Base-by-base conservation (phyloP, 1,140 invertebrate genomes). In the Pseudomyrmex dendroicus region DNA sequence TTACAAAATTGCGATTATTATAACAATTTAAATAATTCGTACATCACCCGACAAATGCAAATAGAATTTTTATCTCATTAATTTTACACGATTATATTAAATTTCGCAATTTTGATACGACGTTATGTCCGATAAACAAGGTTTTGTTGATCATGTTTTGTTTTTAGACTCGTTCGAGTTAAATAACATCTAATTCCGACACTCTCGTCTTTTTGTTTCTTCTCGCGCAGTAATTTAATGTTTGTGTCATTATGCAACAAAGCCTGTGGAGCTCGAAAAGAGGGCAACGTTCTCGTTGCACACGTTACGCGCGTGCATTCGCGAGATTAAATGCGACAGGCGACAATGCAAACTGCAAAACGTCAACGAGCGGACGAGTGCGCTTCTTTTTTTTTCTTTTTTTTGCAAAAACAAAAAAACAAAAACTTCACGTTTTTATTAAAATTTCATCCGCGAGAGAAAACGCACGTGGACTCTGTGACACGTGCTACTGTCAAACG, bases 181-280 rank as follows among this genome's bases (percentile, higher is more conserved):
- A 1, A 44, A 70, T 48, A 70, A 59, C 9, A 17, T 9, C 22
- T 20, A 68, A 9, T 44, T 22, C 54, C 9, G 44, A 76, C 35
- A 48, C 2, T 3, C 17, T 10, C 2, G 0, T 13, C 10, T 48
- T 48, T 15, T 15, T 25, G 35, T 35, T 35, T 35, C 35, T 44
- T 4, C 4, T 13, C 20, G 25, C 20, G 17, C 15, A 57, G 2
- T 22, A 13, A 78, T 68, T 68, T 46, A 46, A 68, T 13, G 56
- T 44, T 57, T 61, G 48, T 70, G 48, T 70, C 73, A 62, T 84
- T 68, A 86, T 86, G 64, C 74, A 84, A 86, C 82, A 56, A 74
- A 84, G 57, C 57, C 1, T 35, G 35, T 35, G 35, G 57, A 84
- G 83, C 66, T 67, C 66, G 72, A 88, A 87, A 85, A 35, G 62